Percentiles rank a stretch among this genome's conserved stretches.
Evolutionary conservation across 2,797 vertebrate genomes (phyloP).

Genomic region (Hoplostethus atlanticus): DNA sequence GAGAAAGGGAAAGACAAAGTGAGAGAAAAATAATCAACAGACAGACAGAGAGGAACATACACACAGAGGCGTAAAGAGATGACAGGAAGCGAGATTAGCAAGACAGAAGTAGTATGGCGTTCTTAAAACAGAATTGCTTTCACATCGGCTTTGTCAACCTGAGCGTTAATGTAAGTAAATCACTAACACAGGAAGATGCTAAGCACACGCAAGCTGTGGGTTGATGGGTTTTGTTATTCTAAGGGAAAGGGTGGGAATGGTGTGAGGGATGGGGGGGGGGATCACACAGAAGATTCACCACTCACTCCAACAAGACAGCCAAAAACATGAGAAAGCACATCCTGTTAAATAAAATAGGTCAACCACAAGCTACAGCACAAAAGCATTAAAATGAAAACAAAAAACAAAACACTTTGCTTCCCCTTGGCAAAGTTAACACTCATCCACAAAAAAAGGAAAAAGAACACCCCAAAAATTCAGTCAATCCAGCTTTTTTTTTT

Average conservation of each 20-base stretch:
- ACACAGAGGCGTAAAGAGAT: constrained; percentile 71
- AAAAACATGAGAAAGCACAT: constrained; percentile 79
- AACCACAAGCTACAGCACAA: constrained; percentile 87
- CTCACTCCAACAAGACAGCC: constrained; percentile 78
- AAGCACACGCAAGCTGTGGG: constrained; percentile 66
- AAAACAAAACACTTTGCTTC: constrained; percentile 75
- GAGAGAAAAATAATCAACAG: constrained; percentile 69
- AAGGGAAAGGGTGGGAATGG: constrained; percentile 24
- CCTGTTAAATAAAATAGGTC: constrained; percentile 81
- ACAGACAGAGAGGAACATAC: constrained; percentile 29
- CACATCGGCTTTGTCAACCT: constrained; percentile 31
- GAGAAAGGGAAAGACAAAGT: constrained; percentile 67
- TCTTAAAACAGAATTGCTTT: constrained; percentile 9
- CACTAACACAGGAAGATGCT: constrained; percentile 56
- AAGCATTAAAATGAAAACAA: constrained; percentile 80
- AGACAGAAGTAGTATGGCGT: constrained; percentile 65
- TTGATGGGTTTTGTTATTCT: constrained; percentile 60
- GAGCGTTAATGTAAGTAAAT: constrained; percentile 60
- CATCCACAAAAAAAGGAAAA: constrained; percentile 85
- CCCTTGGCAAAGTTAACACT: constrained; percentile 80
- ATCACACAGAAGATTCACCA: constrained; percentile 77
- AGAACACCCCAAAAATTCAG: constrained; percentile 85
- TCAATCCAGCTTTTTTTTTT: constrained; percentile 86
- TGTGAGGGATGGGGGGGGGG: constrained; percentile 34
- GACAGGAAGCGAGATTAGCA: constrained; percentile 37